Conservation (phyloP, 1,140 invertebrate species). For the Pseudobourletiella spinata region DNA sequence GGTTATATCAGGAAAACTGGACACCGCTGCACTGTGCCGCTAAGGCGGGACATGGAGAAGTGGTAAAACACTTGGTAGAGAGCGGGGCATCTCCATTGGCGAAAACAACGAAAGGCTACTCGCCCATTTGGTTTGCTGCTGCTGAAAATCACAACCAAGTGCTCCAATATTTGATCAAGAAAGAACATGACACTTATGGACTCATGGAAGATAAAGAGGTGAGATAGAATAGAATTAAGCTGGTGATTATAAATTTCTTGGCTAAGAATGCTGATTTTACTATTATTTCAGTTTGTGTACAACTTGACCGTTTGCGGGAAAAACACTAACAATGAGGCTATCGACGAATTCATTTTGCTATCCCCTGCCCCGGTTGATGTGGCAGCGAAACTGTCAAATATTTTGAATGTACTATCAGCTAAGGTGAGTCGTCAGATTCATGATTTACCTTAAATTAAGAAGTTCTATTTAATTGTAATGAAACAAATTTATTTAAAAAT, state of each 20-base stretch:
- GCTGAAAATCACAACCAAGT: slow-evolving; percentile 93
- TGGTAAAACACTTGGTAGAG: slow-evolving; percentile 89
- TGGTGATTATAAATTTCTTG: too few relatives aligned
- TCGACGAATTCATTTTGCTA: slow-evolving; percentile 92
- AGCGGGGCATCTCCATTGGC: slow-evolving; percentile 89
- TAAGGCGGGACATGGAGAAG: slow-evolving; percentile 86
- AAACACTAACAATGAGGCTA: slow-evolving; percentile 88
- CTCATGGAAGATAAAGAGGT: slow-evolving; percentile 93
- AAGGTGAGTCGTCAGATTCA: too few relatives aligned
- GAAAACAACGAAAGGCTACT: slow-evolving; percentile 85
- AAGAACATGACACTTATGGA: slow-evolving; percentile 92
- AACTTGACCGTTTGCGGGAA: slow-evolving; percentile 98
- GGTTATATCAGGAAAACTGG: slow-evolving; percentile 95
- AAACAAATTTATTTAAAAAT: neutral
- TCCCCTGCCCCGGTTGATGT: slow-evolving; percentile 96
- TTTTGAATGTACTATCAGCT: slow-evolving; percentile 75
- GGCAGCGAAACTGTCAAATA: slow-evolving; percentile 91
- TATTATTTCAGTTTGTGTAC: slow-evolving; percentile 74
- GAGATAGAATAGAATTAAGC: too few relatives aligned
- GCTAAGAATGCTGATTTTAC: neutral
- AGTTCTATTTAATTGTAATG: too few relatives aligned
- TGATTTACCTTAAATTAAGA: too few relatives aligned
- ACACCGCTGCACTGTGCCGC: slow-evolving; percentile 93
- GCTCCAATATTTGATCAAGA: slow-evolving; percentile 88
- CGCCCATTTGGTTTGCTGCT: slow-evolving; percentile 94